Evolutionary conservation across 2,888 invertebrate species (phyloP).

Genomic region (Pomacea canaliculata): DNA sequence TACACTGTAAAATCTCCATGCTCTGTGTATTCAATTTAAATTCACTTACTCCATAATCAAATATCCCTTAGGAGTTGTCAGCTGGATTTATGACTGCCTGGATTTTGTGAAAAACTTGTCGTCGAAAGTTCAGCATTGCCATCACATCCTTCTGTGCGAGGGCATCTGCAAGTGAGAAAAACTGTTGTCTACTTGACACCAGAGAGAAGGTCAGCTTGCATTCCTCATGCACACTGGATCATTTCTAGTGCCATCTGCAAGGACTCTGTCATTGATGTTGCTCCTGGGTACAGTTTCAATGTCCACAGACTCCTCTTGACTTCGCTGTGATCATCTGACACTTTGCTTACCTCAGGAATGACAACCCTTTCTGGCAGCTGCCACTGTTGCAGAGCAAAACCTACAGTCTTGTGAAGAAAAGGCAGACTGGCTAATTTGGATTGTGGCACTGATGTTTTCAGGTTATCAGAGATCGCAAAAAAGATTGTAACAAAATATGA

Average conservation of each 20-base stretch:
- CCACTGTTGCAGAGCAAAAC: constrained; percentile 14
- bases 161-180: constrained; percentile 15
- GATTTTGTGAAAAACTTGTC: constrained; percentile 15
- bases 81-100: not conserved
- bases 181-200: not conserved
- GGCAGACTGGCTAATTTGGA: constrained; percentile 39
- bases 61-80: too few species aligned
- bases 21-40: too few species aligned
- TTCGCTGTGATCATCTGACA: not conserved
- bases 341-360: not conserved
- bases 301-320: constrained; percentile 5
- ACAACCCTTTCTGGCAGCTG: constrained; percentile 1
- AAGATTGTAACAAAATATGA: constrained; percentile 61
- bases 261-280: constrained; percentile 12
- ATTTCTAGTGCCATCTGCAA: constrained; percentile 18
- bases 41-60: too few species aligned
- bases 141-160: constrained; percentile 14
- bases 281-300: constrained; percentile 18
- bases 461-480: constrained; percentile 60
- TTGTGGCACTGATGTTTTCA: constrained; percentile 53
- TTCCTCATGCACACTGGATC: constrained; percentile 10
- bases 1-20: too few species aligned
- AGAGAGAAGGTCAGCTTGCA: not conserved
- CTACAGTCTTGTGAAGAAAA: constrained; percentile 37
- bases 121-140: constrained; percentile 22